Evolutionary conservation across 2,888 invertebrate genomes (phyloP).

Genomic region (Deroplatys truncata): DNA sequence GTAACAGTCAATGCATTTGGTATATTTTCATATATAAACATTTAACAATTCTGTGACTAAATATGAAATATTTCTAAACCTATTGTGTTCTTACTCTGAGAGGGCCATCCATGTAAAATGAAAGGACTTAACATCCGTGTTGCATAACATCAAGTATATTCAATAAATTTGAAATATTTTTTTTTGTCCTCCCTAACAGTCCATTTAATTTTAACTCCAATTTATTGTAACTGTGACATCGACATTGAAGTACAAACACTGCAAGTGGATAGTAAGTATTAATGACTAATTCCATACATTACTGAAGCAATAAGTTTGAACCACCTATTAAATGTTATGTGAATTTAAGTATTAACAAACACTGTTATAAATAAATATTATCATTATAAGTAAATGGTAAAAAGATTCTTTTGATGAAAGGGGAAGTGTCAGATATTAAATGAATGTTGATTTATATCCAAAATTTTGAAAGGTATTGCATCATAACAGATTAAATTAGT

Average conservation of each 20-base stretch:
- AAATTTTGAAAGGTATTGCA: neutral
- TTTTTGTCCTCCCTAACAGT: neutral
- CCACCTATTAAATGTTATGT: neutral
- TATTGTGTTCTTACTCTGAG: neutral
- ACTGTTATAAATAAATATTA: neutral
- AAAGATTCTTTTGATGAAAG: neutral
- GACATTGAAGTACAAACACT: neutral
- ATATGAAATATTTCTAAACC: neutral
- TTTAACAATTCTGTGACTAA: neutral
- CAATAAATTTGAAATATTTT: neutral
- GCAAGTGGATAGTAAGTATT: neutral
- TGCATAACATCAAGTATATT: neutral
- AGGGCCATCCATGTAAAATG: neutral
- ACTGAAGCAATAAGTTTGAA: neutral
- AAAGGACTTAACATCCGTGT: neutral
- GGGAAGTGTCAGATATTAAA: neutral
- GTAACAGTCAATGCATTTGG: neutral
- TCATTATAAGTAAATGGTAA: neutral
- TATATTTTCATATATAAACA: neutral
- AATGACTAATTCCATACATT: neutral
- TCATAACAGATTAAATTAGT: neutral
- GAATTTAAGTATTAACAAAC: neutral
- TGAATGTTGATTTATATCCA: neutral
- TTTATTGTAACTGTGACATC: neutral
- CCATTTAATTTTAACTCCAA: neutral